Evolutionary conservation across 2,797 vertebrate genomes (phyloP), one percentile per base, ranked within the genome.

Genomic region (Gambelia wislizenii): DNA sequence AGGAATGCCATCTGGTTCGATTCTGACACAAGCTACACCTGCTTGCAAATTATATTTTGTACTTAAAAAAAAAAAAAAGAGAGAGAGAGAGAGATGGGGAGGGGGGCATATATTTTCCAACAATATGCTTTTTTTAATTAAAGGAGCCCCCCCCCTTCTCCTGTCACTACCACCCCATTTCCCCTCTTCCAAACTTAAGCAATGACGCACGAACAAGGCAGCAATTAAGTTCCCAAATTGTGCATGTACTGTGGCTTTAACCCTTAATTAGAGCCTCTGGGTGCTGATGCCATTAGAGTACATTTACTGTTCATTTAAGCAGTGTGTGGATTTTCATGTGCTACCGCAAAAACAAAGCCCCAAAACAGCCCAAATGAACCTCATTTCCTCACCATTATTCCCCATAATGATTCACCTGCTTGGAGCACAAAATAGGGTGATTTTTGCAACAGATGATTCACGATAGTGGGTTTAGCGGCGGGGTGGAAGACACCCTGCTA

Each of bases 181-280:
- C 52, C 76, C 30, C 36, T 30, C 30, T 33, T 49, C 74, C 33
- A 10, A 89, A 3, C 56, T 75, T 70, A 2, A 39, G 81, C 56
- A 56, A 79, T 94, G 95, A 93, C 82, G 70, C 87, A 91, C 1
- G 3, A 90, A 67, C 42, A 83, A 83, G 56, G 1, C 54, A 54
- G 89, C 93, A 92, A 92, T 91, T 92, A 90, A 91, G 39, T 67
- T 56, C 85, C 86, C 75, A 89, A 85, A 64, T 92, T 91, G 90
- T 30, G 39, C 79, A 67, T 54, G 49, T 33, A 86, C 86, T 81
- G 49, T 47, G 61, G 47, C 88, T 83, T 92, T 92, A 94, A 94
- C 87, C 91, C 91, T 92, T 86, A 93, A 88, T 92, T 89, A 89
- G 84, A 87, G 89, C 84, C 82, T 90, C 56, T 1, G 82, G 44